These are phyloP conservation scores for Pecten maximus DNA, from an alignment of 2,888 invertebrate genomes.

Conservation along the genomic window DNA sequence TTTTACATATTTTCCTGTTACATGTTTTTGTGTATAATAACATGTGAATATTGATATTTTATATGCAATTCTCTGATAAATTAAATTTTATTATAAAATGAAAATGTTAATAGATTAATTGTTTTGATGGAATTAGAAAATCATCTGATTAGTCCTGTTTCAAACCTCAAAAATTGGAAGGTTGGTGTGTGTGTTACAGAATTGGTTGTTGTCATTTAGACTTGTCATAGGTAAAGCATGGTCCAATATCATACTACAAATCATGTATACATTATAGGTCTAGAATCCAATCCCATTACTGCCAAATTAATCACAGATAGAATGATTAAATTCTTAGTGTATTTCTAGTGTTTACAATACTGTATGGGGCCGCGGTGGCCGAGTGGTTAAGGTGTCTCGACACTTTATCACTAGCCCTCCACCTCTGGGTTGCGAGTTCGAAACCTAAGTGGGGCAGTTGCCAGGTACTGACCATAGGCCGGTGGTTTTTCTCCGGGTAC, in stretches of 20 bases:
- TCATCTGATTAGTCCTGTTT: background rate
- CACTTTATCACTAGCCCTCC: too few species aligned
- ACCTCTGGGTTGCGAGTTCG: too few species aligned
- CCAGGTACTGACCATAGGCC: too few species aligned
- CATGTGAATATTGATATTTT: too few species aligned
- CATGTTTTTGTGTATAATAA: too few species aligned
- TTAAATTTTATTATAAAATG: background rate
- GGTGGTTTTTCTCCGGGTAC: too few species aligned
- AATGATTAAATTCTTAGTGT: background rate
- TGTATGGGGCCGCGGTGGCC: too few species aligned
- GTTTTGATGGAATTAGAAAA: background rate
- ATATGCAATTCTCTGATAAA: too few species aligned
- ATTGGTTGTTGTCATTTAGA: background rate
- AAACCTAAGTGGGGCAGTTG: too few species aligned
- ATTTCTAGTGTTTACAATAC: too few species aligned
- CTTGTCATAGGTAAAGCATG: background rate
- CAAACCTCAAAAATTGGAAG: background rate
- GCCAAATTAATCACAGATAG: background rate
- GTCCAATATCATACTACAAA: background rate
- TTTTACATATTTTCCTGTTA: too few species aligned
- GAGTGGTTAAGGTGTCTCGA: too few species aligned
- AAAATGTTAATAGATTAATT: background rate
- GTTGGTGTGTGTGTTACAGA: background rate
- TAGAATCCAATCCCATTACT: background rate
- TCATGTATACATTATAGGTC: background rate